Evolutionary conservation across 2,797 vertebrate genomes (phyloP).

Genomic region (Sternarchorhynchus goeldii): DNA sequence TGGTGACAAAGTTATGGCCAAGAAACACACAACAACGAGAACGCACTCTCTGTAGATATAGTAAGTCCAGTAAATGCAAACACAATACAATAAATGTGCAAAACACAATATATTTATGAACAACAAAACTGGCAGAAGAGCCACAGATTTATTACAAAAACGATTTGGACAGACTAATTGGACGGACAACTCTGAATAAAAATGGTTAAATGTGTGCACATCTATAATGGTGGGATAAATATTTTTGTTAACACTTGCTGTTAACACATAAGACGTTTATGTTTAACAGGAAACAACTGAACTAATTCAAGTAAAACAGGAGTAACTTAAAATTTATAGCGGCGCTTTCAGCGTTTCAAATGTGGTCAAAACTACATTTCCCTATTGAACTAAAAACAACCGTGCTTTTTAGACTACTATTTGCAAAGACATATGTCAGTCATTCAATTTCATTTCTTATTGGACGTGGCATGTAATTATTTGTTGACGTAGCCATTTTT

Average conservation of each 20-base stretch:
- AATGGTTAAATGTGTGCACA: too few species aligned
- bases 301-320: neutral
- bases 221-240: too few species aligned
- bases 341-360: too few species aligned
- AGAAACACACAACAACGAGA: too few species aligned
- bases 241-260: too few species aligned
- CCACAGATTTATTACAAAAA: too few species aligned
- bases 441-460: slow-evolving; percentile 1
- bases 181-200: too few species aligned
- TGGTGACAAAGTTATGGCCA: too few species aligned
- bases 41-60: too few species aligned
- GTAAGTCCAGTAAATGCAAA: too few species aligned
- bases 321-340: neutral
- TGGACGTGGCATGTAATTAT: neutral
- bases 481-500: slow-evolving; percentile 1
- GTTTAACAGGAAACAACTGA: neutral
- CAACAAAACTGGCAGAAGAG: too few species aligned
- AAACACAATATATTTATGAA: neutral
- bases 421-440: slow-evolving; percentile 29
- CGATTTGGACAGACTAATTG: too few species aligned
- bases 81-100: neutral
- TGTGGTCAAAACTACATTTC: slow-evolving; percentile 6
- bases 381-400: slow-evolving; percentile 8
- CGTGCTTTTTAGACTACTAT: slow-evolving; percentile 23
- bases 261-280: neutral